Base-by-base conservation (phyloP, 2,888 invertebrate genomes). In the Cantharis flavilabris region DNA sequence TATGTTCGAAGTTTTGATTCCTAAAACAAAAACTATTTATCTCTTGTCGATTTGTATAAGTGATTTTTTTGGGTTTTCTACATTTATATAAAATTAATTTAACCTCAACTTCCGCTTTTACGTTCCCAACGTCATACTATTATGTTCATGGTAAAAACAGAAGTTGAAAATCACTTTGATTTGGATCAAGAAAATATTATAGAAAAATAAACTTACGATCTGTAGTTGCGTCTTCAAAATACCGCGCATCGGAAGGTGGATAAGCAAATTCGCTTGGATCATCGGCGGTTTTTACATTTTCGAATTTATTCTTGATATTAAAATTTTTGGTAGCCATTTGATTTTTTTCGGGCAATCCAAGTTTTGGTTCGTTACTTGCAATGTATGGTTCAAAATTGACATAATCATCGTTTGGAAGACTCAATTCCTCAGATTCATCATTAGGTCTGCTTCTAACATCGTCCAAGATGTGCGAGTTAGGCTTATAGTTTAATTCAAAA, bases 191-290 rank as follows among this genome's bases (percentile, higher is more conserved):
- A 16, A 16, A 16, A 16, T n/a, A 16, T 16, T 16, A 16, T 16
- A 1, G 16, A 16, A 5, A 23, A 23, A 23, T 23, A 65, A 23
- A 26, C 64, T 16, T 80, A 82, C 81, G 80, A 69, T 65, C 49
- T n/a, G 23, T 23, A 18, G 76, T 65, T 65, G 71, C 18, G 67
- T 83, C 83, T 62, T 85, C 83, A 78, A 85, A 88, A 81, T 86
- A 88, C 73, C 88, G 82, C 0, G 87, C 85, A 84, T 88, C 88
- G 0, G 87, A 83, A 10, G 89, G 89, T 16, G 84, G 83, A 76
- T 87, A 87, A 5, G 86, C 89, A 81, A 89, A 89, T 73, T 87
- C 85, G 9, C 83, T 82, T 2, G 86, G 86, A 81, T 87, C 86
- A 33, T 84, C 84, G 0, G 80, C 83, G 11, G 83, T 63, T 74